A percentile compares a stretch with the other conserved stretches of the same genome.
Conservation (phyloP, 37 sponge, comb jelly and placozoan genomes). For the Ephydatia muelleri region DNA sequence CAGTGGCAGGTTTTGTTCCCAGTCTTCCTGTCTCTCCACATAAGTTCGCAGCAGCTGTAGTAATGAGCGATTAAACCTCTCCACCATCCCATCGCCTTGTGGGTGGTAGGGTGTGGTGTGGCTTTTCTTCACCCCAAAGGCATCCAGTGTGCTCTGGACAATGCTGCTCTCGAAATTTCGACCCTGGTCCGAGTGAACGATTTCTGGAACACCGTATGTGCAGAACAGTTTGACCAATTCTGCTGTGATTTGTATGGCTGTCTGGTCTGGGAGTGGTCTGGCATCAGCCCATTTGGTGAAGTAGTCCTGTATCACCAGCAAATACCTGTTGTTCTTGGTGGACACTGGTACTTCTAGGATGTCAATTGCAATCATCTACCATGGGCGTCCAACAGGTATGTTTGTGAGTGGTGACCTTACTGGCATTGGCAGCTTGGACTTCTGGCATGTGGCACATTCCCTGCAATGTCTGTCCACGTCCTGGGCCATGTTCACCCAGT, state of each 20-base stretch:
- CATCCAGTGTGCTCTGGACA: slow-evolving; percentile 12
- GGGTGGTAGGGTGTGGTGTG: slow-evolving; percentile 54
- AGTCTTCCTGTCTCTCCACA: slow-evolving; percentile 37
- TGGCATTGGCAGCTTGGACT: slow-evolving; percentile 30
- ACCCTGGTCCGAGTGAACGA: slow-evolving; percentile 61
- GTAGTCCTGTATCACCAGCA: slow-evolving; percentile 51
- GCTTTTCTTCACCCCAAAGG: slow-evolving; percentile 44
- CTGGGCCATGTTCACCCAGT: slow-evolving; percentile 56
- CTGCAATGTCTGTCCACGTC: slow-evolving; percentile 43
- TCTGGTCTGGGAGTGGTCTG: slow-evolving; percentile 50
- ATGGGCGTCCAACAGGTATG: slow-evolving; percentile 13
- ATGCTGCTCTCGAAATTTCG: slow-evolving; percentile 56
- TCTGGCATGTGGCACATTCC: slow-evolving; percentile 43
- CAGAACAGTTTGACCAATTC: slow-evolving; percentile 20
- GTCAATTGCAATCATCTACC: slow-evolving; percentile 52
- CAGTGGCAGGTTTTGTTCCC: slow-evolving; percentile 66
- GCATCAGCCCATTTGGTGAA: slow-evolving; percentile 70
- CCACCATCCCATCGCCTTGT: slow-evolving; percentile 74
- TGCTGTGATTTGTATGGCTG: background rate
- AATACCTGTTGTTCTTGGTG: slow-evolving; percentile 43
- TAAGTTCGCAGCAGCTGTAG: slow-evolving; percentile 56
- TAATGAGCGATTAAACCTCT: slow-evolving; percentile 51
- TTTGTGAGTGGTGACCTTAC: no score
- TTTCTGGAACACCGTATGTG: slow-evolving; percentile 19
- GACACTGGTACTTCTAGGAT: slow-evolving; percentile 54